phyloP scores from a whole-genome alignment of 2,113 vertebrate genomes.

The Clinocottus analis region DNA sequence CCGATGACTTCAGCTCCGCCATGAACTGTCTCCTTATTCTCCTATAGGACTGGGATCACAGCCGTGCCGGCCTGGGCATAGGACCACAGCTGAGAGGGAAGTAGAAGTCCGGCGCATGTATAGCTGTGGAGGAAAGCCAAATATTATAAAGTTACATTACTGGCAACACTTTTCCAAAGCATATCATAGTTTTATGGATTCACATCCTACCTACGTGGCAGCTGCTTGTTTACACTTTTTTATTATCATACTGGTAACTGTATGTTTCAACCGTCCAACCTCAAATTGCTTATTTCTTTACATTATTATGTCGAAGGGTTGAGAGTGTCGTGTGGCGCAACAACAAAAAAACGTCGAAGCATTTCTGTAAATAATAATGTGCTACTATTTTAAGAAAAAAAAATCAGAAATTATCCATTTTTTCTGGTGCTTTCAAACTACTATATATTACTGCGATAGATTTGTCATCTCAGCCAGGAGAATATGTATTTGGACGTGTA shows the following conservation, averaged over 20 bases:
- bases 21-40: slow-evolving; percentile 83
- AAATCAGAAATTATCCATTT: no score
- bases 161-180: neutral
- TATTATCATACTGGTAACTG: neutral
- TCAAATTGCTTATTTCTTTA: neutral
- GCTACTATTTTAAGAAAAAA: neutral
- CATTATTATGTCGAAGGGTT: neutral
- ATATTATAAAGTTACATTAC: neutral
- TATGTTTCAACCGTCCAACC: neutral
- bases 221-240: neutral
- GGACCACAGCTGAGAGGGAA: slow-evolving; percentile 68
- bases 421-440: no score
- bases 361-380: neutral
- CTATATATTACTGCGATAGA: neutral
- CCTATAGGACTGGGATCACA: slow-evolving; percentile 68
- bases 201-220: neutral
- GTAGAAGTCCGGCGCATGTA: slow-evolving; percentile 29
- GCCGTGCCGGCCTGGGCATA: slow-evolving; percentile 77
- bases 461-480: neutral
- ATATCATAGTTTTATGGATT: neutral
- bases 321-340: neutral
- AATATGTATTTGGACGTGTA: neutral
- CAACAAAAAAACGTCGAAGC: no score
- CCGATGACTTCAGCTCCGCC: slow-evolving; percentile 80
- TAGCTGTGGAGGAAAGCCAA: neutral